These are phyloP conservation scores for Pyrocoelia pectoralis DNA, from an alignment of 2,888 invertebrate species.

Conservation along the genomic window DNA sequence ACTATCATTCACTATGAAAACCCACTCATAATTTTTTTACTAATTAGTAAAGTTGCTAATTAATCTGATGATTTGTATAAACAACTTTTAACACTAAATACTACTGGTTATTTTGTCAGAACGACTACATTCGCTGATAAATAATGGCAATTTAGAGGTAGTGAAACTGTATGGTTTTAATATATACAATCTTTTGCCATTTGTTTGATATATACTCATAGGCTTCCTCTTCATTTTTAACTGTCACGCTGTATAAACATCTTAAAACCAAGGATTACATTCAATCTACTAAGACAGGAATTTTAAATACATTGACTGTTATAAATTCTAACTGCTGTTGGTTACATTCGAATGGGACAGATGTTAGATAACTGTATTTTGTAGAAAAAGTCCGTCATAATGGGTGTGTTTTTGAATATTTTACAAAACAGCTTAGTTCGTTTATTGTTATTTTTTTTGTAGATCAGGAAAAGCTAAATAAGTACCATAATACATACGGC, in stretches of 20 bases:
- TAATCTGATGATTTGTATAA: constrained; percentile 27
- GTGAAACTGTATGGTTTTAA: constrained; percentile 16
- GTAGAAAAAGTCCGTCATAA: no score
- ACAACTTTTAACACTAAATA: constrained; percentile 15
- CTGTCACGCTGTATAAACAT: constrained; percentile 3
- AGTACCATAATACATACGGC: no score
- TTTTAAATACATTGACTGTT: constrained; percentile 5
- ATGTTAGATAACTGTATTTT: constrained; percentile 8
- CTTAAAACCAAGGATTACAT: neutral
- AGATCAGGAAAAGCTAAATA: no score
- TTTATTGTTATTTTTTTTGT: no score
- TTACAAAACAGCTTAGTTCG: no score
- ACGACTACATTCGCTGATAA: constrained; percentile 9
- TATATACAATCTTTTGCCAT: constrained; percentile 18
- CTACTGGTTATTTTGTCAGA: constrained; percentile 24
- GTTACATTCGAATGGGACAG: neutral
- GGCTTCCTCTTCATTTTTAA: constrained; percentile 13
- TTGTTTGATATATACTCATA: constrained; percentile 5
- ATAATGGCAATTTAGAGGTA: constrained; percentile 17
- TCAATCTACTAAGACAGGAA: neutral
- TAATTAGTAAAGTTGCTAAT: constrained; percentile 25
- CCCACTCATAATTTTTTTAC: constrained; percentile 12
- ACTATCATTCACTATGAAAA: no score
- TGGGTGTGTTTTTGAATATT: no score
- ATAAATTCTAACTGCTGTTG: neutral